phyloP scores from a whole-genome alignment of 2,797 vertebrate species.

The Epinephelus malabaricus region DNA sequence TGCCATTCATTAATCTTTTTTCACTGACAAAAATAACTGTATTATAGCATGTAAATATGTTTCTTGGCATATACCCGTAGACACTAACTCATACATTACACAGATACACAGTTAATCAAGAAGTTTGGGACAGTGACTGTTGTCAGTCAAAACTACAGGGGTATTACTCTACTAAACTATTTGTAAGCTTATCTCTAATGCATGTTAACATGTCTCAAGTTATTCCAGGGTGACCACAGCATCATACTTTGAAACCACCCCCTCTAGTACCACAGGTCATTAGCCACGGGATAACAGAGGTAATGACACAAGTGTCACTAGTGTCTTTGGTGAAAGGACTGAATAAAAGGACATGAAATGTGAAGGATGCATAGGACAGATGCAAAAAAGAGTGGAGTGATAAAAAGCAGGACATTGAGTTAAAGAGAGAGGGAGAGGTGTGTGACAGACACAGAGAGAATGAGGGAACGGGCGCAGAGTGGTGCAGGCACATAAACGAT shows the following conservation, averaged over 20 bases:
- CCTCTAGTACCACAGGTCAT: conserved; percentile 45
- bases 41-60: background rate
- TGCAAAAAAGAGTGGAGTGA: conserved; percentile 58
- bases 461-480: conserved; percentile 76
- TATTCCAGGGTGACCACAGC: conserved; percentile 53
- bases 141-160: background rate
- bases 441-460: conserved; percentile 78
- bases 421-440: conserved; percentile 75
- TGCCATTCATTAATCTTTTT: background rate
- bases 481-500: conserved; percentile 84
- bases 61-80: background rate
- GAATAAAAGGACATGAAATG: conserved; percentile 58
- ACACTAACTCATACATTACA: background rate
- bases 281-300: conserved; percentile 50
- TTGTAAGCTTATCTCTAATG: conserved; percentile 2
- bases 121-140: background rate
- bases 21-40: background rate
- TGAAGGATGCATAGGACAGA: conserved; percentile 67
- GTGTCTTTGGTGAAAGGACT: conserved; percentile 45
- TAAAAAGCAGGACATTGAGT: conserved; percentile 74
- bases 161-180: background rate
- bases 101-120: background rate
- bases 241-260: conserved; percentile 40
- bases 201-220: conserved; percentile 34
- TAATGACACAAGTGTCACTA: conserved; percentile 47